Base-by-base conservation (phyloP, 2,797 vertebrate genomes). In the Diplodus sargus region DNA sequence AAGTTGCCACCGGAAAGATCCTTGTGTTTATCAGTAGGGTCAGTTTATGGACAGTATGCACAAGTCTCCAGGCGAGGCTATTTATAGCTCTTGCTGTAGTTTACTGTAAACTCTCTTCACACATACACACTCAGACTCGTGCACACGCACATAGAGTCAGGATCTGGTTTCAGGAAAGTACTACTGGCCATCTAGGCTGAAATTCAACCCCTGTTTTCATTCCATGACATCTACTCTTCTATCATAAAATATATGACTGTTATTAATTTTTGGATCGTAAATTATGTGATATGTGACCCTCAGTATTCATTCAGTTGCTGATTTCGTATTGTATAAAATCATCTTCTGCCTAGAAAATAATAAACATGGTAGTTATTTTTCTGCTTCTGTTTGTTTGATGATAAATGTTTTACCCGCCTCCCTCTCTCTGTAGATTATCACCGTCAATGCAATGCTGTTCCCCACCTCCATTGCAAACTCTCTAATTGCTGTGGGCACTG, bases 401-500 rank as follows among this genome's bases (percentile, higher is more conserved):
- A 80, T 57, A 82, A 52, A 56, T 67, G 14, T 68, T 43, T 54
- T 10, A 47, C 13, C 77, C 22, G 30, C 56, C 57, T 79, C 48
- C 34, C 47, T 53, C 49, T 20, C 56, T 58, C 65, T 77, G 16
- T 78, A 99, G 98, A 99, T 99, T 94, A 98, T 99, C 94, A 98
- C 98, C 91, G 97, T 99, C 96, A 99, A 99, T 81, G 98, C 98
- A 76, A 97, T 97, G 91, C 93, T 99, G 78, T 99, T 99, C 91
- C 98, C 98, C 90, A 97, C 96, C 89, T 99, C 98, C 78, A 95
- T 99, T 85, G 95, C 98, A 66, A 99, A 98, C 94, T 99, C 98
- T 78, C 95, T 99, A 68, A 97, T 99, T 82, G 98, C 98, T 13
- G 97, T 99, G 94, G 98, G 98, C 89, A 99, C 97, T 0, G 98